Evolutionary conservation across 2,797 vertebrate genomes (phyloP).

Genomic region (Phrynocephalus vlangalii): DNA sequence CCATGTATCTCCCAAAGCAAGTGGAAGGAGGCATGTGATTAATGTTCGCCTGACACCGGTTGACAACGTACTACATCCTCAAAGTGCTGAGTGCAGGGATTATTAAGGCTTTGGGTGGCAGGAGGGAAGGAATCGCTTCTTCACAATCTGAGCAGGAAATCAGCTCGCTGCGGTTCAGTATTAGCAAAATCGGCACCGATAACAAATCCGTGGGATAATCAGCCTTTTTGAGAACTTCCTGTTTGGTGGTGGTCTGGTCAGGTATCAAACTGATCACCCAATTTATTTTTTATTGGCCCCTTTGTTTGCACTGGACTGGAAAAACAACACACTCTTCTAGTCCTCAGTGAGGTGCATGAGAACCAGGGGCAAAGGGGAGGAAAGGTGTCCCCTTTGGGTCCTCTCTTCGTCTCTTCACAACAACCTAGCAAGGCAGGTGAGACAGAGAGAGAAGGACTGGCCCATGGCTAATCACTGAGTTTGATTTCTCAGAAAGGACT

Average conservation of each 20-base stretch:
- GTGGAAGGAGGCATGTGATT: slow-evolving; percentile 27
- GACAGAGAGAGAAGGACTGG: too few species aligned
- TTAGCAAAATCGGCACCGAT: not conserved
- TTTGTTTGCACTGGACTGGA: not conserved
- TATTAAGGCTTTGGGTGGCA: slow-evolving; percentile 11
- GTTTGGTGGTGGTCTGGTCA: too few species aligned
- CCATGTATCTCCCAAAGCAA: slow-evolving; percentile 9
- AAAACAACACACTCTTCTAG: too few species aligned
- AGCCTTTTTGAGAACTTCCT: not conserved
- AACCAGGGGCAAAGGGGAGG: too few species aligned
- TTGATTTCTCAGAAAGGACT: too few species aligned
- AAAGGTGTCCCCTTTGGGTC: too few species aligned
- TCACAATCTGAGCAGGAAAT: slow-evolving; percentile 3
- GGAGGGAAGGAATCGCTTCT: not conserved
- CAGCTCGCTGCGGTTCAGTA: not conserved
- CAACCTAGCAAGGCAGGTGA: too few species aligned
- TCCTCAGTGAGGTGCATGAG: too few species aligned
- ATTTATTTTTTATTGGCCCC: not conserved
- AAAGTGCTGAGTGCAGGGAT: slow-evolving; percentile 25
- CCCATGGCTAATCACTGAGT: too few species aligned
- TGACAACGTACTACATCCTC: slow-evolving; percentile 29
- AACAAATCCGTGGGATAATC: too few species aligned
- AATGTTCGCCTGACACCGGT: slow-evolving; percentile 33
- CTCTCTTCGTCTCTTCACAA: too few species aligned
- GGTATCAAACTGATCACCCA: too few species aligned